A percentile compares a stretch with the other conserved stretches of the same genome.
These are phyloP conservation scores for Meganola albula DNA, from an alignment of 2,888 invertebrate genomes.

Conservation along the genomic window DNA sequence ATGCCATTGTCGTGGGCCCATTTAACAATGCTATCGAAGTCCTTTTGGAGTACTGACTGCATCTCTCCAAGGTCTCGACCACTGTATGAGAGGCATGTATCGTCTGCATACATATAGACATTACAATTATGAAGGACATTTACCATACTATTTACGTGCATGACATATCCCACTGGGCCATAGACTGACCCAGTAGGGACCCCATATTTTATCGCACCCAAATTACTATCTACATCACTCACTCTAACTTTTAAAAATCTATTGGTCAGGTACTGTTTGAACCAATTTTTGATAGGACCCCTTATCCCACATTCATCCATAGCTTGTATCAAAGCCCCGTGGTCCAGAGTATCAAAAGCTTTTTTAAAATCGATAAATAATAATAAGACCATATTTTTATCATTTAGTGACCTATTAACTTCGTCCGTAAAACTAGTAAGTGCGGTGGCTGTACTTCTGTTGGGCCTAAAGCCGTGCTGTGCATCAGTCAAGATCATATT, in stretches of 20 bases:
- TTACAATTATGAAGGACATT: slow-evolving; percentile 1
- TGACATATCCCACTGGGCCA: too few species aligned
- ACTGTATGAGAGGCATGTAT: not conserved
- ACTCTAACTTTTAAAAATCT: slow-evolving; percentile 1
- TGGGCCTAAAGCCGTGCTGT: too few species aligned
- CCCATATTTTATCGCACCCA: too few species aligned
- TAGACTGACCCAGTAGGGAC: too few species aligned
- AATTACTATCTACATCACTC: not conserved
- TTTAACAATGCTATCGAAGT: slow-evolving; percentile 1
- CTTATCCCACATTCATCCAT: slow-evolving; percentile 3
- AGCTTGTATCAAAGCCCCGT: slow-evolving; percentile 1
- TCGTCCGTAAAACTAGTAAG: too few species aligned
- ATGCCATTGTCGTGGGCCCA: slow-evolving; percentile 8
- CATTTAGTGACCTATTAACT: too few species aligned
- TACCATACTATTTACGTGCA: too few species aligned
- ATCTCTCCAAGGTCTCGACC: not conserved
- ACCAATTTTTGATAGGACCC: slow-evolving; percentile 1
- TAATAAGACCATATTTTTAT: too few species aligned
- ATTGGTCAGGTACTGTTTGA: not conserved
- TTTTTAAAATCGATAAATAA: too few species aligned
- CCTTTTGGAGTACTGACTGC: not conserved
- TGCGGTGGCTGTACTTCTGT: too few species aligned
- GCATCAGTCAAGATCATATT: too few species aligned
- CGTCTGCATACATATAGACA: slow-evolving; percentile 5
- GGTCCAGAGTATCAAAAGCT: too few species aligned